These are phyloP conservation scores for Oscheius sp. DNA, from an alignment of 2,888 invertebrate species.

Conservation along the genomic window DNA sequence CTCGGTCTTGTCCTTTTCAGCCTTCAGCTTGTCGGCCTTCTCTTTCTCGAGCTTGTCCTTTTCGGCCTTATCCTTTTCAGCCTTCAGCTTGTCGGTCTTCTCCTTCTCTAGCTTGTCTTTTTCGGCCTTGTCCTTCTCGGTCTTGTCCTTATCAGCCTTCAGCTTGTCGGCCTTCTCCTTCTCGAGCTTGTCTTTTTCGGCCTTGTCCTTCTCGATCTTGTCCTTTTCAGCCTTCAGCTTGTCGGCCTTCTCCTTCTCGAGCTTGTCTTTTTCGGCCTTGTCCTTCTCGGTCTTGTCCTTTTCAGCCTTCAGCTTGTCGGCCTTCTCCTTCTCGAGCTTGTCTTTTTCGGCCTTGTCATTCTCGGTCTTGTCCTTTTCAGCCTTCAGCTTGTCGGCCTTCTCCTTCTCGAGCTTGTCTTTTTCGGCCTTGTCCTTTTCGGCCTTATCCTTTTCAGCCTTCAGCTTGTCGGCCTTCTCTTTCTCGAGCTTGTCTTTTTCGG, in stretches of 20 bases:
- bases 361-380: background rate
- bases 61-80: background rate
- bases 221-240: background rate
- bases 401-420: background rate
- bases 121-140: background rate
- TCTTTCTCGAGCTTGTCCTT: background rate
- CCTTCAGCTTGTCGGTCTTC: background rate
- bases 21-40: conserved; percentile 3
- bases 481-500: background rate
- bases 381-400: background rate
- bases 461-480: background rate
- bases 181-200: background rate
- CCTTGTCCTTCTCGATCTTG: background rate
- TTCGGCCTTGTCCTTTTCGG: conserved; percentile 4
- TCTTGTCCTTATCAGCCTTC: background rate
- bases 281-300: conserved; percentile 6
- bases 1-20: background rate
- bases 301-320: background rate
- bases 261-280: background rate
- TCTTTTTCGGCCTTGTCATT: background rate
- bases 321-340: conserved; percentile 3
- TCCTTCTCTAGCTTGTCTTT: background rate
- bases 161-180: background rate
- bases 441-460: conserved; percentile 1
- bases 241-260: conserved; percentile 6